A percentile compares a stretch with the other conserved stretches of the same genome.
phyloP scores from a whole-genome alignment of 2,797 vertebrate genomes.

The Carcharodon carcharias region DNA sequence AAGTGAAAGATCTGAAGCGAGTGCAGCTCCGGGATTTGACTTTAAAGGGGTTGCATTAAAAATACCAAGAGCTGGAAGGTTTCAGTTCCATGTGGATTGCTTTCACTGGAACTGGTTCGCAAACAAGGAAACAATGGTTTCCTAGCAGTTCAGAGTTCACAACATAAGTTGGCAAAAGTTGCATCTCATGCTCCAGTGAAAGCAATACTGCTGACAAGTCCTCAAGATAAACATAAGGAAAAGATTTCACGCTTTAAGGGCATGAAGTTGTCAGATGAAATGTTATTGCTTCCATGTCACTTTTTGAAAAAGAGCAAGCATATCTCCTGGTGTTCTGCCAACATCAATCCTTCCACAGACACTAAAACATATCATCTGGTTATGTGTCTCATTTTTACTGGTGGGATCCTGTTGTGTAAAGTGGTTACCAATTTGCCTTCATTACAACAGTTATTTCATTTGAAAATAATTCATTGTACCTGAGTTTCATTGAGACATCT shows the following conservation, averaged over 20 bases:
- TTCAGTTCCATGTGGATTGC: background rate
- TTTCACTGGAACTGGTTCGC: background rate
- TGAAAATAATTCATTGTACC: background rate
- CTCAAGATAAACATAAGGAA: background rate
- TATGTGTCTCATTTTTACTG: too few relatives aligned
- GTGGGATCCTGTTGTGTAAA: too few relatives aligned
- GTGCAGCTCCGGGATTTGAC: background rate
- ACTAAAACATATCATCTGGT: background rate
- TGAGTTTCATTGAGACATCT: background rate
- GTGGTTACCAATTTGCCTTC: too few relatives aligned
- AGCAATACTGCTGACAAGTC: background rate
- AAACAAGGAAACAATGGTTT: background rate
- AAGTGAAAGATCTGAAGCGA: background rate
- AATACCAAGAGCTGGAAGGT: background rate
- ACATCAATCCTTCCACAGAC: background rate
- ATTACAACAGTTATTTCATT: background rate
- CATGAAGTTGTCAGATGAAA: background rate
- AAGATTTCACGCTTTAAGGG: background rate
- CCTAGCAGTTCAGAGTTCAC: background rate
- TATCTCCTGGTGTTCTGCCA: too few relatives aligned
- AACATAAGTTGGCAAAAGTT: background rate
- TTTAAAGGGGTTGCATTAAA: background rate
- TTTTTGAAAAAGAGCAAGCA: background rate
- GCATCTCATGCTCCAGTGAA: background rate
- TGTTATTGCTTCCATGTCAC: background rate